A percentile compares a stretch with the other conserved stretches of the same genome.
phyloP scores from a whole-genome alignment of 2,113 vertebrate genomes.

The Toxotes chatareus region DNA sequence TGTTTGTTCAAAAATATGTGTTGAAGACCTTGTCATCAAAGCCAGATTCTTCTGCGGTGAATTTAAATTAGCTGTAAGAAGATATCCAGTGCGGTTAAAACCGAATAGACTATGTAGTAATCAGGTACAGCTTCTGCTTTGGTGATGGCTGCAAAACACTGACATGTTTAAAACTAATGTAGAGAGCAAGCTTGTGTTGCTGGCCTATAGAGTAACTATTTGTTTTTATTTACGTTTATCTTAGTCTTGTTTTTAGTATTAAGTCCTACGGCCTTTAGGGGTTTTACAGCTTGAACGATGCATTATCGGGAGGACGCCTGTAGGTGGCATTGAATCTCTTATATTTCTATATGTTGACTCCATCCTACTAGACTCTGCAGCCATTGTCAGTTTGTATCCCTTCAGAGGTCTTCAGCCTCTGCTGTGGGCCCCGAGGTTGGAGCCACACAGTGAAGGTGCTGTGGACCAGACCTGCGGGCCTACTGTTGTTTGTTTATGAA shows the following conservation, averaged over 20 bases:
- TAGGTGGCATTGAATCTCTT: constrained; percentile 66
- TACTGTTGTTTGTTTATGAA: constrained; percentile 5
- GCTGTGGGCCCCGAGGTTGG: constrained; percentile 44
- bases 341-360: constrained; percentile 49
- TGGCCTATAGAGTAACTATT: not conserved
- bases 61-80: not conserved
- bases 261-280: not conserved
- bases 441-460: constrained; percentile 35
- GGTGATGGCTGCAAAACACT: not conserved
- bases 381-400: constrained; percentile 11
- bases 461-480: constrained; percentile 27
- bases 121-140: not conserved
- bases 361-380: constrained; percentile 44
- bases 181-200: not conserved
- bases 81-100: no score
- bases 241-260: not conserved
- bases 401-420: constrained; percentile 13
- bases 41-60: not conserved
- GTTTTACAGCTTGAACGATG: constrained; percentile 6
- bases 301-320: constrained; percentile 44
- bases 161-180: not conserved
- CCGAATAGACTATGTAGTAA: no score
- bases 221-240: not conserved
- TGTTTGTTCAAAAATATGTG: not conserved
- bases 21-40: not conserved